Conservation (phyloP, 2,113 vertebrate genomes). For the Myotis brandtii region DNA sequence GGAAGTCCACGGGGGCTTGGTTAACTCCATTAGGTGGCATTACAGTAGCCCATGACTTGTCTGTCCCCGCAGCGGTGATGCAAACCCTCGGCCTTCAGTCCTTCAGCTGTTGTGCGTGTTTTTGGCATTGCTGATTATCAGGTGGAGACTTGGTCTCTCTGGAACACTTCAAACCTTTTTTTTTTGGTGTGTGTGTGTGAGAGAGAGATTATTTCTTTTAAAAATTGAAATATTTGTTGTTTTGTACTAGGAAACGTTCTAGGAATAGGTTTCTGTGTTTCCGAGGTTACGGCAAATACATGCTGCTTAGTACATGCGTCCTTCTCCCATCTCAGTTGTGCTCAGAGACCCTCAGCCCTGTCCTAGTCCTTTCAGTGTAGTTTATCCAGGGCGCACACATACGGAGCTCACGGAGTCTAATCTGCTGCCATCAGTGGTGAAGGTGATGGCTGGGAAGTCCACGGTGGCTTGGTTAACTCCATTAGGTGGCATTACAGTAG, state of each 20-base stretch:
- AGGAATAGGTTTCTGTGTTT: constrained; percentile 14
- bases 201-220: not conserved
- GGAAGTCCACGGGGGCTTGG: not conserved
- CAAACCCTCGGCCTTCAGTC: not conserved
- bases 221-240: not conserved
- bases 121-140: too few relatives aligned
- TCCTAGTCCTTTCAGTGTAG: not conserved
- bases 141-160: too few relatives aligned
- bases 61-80: not conserved
- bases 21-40: not conserved
- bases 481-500: not conserved
- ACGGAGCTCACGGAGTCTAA: not conserved
- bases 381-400: not conserved
- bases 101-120: not conserved
- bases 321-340: not conserved
- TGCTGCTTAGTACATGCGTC: not conserved
- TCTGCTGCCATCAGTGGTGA: not conserved
- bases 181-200: too few relatives aligned
- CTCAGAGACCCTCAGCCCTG: not conserved
- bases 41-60: not conserved
- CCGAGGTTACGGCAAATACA: not conserved
- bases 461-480: not conserved
- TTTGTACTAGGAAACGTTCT: not conserved
- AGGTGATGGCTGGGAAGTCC: not conserved
- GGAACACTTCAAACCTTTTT: too few relatives aligned